Base-by-base conservation (phyloP, 2,888 invertebrate species). In the Chalcis sispes region DNA sequence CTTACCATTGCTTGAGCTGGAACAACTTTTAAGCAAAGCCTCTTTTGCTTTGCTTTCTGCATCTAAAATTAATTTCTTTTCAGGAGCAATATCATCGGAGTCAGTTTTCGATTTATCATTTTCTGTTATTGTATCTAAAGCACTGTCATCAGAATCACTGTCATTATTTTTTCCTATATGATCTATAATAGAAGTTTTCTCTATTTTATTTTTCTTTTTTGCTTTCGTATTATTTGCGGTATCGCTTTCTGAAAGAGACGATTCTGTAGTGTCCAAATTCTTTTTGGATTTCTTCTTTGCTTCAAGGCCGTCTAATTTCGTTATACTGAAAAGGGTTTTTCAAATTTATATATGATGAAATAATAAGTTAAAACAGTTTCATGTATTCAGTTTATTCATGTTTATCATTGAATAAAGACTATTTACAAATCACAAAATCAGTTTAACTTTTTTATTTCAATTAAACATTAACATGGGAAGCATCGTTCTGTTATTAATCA, bases 181-280 rank as follows among this genome's bases (percentile, higher is more conserved):
- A 80, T 86, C 54, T 29, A 82, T 76, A 84, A 46, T 10, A 85
- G 77, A 27, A 82, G 82, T 7, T 85, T 85, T 42, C 82, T 80
- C 56, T 8, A 2, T 56, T 1, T 52, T 20, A 15, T 74, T 82
- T 54, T 83, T 80, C 1, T 77, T 40, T 27, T 79, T 77, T 32
- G 64, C 20, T 40, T 70, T 75, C 64, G 78, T 79, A 40, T 74
- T 82, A 27, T 72, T 81, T 2, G 8, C 10, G 13, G 0, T 29
- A 7, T n/a, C 54, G 5, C 15, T 48, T 5, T 73, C 42, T 3
- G 64, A 29, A 13, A 29, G 73, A 0, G 18, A 29, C 54, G 62
- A 67, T 64, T 59, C 40, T 74, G 62, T 3, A 61, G 23, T 25
- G 15, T 36, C 50, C 72, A 15, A 18, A 2, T 42, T 36, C 13